Conservation (phyloP, 2,888 invertebrate genomes). For the Choreutis nemorana region DNA sequence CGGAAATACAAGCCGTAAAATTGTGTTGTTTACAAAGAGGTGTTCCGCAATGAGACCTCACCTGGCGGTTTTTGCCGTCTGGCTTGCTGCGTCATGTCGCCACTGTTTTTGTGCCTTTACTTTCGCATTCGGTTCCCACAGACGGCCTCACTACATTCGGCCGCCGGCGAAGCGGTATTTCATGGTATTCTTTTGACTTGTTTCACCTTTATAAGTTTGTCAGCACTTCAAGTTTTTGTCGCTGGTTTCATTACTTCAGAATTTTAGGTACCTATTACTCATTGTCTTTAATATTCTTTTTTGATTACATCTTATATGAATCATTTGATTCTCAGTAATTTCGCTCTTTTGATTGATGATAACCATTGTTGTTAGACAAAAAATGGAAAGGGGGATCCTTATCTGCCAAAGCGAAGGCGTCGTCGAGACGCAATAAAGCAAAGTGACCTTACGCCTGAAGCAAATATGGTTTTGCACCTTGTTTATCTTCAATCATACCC, state of each 20-base stretch:
- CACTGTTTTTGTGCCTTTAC: slow-evolving; percentile 47
- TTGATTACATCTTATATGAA: too few species aligned
- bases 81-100: slow-evolving; percentile 28
- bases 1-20: too few species aligned
- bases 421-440: too few species aligned
- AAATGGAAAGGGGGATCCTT: slow-evolving; percentile 20
- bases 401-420: too few species aligned
- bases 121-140: slow-evolving; percentile 41
- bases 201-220: slow-evolving; percentile 25
- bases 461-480: background rate
- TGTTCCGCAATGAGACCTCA: slow-evolving; percentile 22
- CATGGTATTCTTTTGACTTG: slow-evolving; percentile 28
- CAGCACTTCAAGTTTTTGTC: too few species aligned
- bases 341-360: too few species aligned
- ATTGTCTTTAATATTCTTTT: too few species aligned
- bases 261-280: too few species aligned
- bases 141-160: slow-evolving; percentile 22
- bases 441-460: background rate
- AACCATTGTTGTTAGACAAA: too few species aligned
- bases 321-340: too few species aligned
- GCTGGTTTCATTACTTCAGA: too few species aligned
- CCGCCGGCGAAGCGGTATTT: slow-evolving; percentile 18
- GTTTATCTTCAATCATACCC: slow-evolving; percentile 10
- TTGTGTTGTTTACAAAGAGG: too few species aligned
- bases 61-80: slow-evolving; percentile 30